Evolutionary conservation across 2,888 invertebrate genomes (phyloP).

Genomic region (Itoplectis maculator): DNA sequence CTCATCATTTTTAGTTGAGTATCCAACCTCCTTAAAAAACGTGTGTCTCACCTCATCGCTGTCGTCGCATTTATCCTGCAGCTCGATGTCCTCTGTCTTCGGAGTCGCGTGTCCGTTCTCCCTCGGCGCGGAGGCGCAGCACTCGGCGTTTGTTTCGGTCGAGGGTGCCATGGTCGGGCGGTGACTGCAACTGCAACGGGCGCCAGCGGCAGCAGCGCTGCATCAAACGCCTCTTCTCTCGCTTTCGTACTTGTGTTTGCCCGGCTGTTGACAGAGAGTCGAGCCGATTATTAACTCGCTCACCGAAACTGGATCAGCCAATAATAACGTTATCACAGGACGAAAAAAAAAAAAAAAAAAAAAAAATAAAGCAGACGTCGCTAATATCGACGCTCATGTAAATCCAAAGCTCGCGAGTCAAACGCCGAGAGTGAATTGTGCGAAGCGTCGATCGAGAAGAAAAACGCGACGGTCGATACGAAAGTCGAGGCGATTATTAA

Average conservation of each 20-base stretch:
- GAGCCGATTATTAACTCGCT: slow-evolving; percentile 13
- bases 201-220: slow-evolving; percentile 66
- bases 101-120: slow-evolving; percentile 85
- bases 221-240: slow-evolving; percentile 59
- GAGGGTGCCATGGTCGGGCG: slow-evolving; percentile 66
- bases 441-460: slow-evolving; percentile 9
- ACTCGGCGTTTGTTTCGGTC: slow-evolving; percentile 66
- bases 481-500: slow-evolving; percentile 13
- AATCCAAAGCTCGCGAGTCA: background rate
- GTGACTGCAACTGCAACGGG: slow-evolving; percentile 62
- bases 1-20: no score
- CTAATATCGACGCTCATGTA: background rate
- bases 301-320: slow-evolving; percentile 26
- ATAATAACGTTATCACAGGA: slow-evolving; percentile 39
- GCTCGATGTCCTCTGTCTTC: slow-evolving; percentile 73
- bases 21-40: no score
- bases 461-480: slow-evolving; percentile 28
- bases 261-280: slow-evolving; percentile 12
- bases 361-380: background rate
- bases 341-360: no score
- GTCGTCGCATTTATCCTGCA: slow-evolving; percentile 78
- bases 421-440: slow-evolving; percentile 3
- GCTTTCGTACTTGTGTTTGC: background rate
- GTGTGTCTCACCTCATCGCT: slow-evolving; percentile 84
- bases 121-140: slow-evolving; percentile 51